phyloP scores from a whole-genome alignment of 2,888 invertebrate species.

The Aproaerema taeniolella region DNA sequence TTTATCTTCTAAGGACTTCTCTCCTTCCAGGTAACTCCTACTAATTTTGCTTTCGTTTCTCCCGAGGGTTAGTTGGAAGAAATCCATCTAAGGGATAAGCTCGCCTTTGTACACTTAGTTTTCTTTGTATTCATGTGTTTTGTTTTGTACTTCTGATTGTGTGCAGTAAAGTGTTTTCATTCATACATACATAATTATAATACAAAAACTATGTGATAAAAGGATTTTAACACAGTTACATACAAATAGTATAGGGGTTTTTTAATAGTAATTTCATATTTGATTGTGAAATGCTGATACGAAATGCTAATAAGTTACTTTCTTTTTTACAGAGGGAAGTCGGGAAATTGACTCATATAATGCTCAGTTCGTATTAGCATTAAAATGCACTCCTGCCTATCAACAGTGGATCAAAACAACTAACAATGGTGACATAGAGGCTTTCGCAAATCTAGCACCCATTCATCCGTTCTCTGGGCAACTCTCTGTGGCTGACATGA shows the following conservation, averaged over 20 bases:
- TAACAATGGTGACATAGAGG: constrained; percentile 78
- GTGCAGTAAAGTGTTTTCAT: too few relatives aligned
- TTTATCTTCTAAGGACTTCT: constrained; percentile 89
- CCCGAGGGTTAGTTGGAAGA: too few relatives aligned
- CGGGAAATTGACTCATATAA: constrained; percentile 94
- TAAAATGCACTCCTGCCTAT: constrained; percentile 93
- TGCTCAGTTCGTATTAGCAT: constrained; percentile 87
- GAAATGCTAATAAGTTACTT: too few relatives aligned
- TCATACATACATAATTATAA: not conserved
- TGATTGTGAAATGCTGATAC: too few relatives aligned
- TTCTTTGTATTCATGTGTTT: constrained; percentile 6
- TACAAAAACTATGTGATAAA: too few relatives aligned
- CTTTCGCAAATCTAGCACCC: constrained; percentile 83
- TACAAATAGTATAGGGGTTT: too few relatives aligned
- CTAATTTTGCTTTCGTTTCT: too few relatives aligned
- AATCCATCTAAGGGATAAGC: too few relatives aligned
- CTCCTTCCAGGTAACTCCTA: constrained; percentile 79
- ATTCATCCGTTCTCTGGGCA: constrained; percentile 98
- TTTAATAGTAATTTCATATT: too few relatives aligned
- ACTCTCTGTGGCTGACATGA: constrained; percentile 96
- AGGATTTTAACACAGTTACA: too few relatives aligned
- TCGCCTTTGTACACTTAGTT: too few relatives aligned
- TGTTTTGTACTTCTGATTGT: too few relatives aligned
- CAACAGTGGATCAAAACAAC: constrained; percentile 85
- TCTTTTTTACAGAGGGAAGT: constrained; percentile 79